Evolutionary conservation across 2,113 vertebrate genomes (phyloP), one percentile per base, ranked within the genome.

Genomic region (Gallinago jamesoni): DNA sequence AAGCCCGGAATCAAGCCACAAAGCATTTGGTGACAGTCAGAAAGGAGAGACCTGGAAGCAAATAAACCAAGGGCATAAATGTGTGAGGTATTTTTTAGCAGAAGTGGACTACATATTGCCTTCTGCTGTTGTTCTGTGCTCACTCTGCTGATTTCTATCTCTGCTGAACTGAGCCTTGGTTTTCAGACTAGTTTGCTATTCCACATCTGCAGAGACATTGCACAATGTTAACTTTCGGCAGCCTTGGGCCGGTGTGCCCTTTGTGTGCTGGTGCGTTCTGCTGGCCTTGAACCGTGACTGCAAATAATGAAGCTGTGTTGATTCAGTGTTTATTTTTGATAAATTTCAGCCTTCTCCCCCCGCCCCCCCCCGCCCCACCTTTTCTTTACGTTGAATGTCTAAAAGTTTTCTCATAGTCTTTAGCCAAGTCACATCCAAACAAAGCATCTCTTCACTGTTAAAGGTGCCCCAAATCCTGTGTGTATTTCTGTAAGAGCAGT

Each of bases 151-250:
- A 78, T 78, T 89, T 86, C 3, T 0, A 24, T 87, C 90, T 78
- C 77, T 76, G 50, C 55, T 95, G 73, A 90, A 39, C 56, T 33
- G 43, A 90, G 35, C 48, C 14, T 12, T 74, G 79, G 48, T 41
- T 91, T 96, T 89, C 3, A 0, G 89, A 82, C 59, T 21, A 87
- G 57, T 82, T 92, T 87, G 67, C 27, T 73, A 25, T 83, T 94
- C 62, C 93, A 84, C 89, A 91, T 87, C 87, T 96, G 86, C 86
- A 96, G 96, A 82, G 66, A 66, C 59, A 39, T 97, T 97, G 91
- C 95, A 79, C 94, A 96, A 96, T 77, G 59, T 94, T 85, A 96
- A 91, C 81, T 96, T 87, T 92, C 52, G 24, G 64, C 94, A 95
- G 75, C 94, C 94, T 96, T 94, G 92, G 86, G 84, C 89, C 81